Conservation (phyloP, 2,888 invertebrate genomes). For the Temnothorax rugatulus region DNA sequence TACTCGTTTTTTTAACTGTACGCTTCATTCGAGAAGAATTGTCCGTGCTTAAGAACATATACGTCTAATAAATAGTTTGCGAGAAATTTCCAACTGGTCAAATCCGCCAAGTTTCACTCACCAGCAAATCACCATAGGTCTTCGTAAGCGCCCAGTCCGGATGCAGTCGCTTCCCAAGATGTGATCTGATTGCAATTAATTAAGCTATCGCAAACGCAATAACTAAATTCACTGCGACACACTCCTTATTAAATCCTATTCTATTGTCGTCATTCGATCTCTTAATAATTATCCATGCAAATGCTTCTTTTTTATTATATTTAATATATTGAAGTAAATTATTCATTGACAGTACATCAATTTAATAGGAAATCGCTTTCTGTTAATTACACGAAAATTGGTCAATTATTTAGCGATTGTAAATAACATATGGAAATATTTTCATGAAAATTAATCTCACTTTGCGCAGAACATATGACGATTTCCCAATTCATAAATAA, state of each 20-base stretch:
- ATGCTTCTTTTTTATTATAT: neutral
- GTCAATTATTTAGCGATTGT: neutral
- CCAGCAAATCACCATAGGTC: slow-evolving; percentile 5
- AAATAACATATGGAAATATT: neutral
- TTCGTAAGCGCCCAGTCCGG: neutral
- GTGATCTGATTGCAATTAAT: slow-evolving; percentile 76
- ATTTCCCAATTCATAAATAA: neutral
- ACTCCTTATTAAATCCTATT: slow-evolving; percentile 62
- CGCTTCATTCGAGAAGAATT: slow-evolving; percentile 55
- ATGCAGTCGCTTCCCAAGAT: neutral
- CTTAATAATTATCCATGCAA: slow-evolving; percentile 52
- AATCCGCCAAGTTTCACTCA: slow-evolving; percentile 40
- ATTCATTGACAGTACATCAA: neutral
- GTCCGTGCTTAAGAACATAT: slow-evolving; percentile 59
- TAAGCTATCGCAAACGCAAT: slow-evolving; percentile 74
- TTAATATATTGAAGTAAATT: neutral
- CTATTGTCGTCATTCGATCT: slow-evolving; percentile 32
- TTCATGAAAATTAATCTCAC: neutral
- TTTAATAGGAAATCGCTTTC: neutral
- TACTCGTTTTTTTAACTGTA: slow-evolving; percentile 58
- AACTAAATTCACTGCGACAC: slow-evolving; percentile 49
- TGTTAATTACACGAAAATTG: neutral
- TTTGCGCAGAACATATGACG: neutral
- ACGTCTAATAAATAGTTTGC: slow-evolving; percentile 59
- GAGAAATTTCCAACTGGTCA: slow-evolving; percentile 53